Base-by-base conservation (phyloP, 2,797 vertebrate genomes). In the Betta splendens region DNA sequence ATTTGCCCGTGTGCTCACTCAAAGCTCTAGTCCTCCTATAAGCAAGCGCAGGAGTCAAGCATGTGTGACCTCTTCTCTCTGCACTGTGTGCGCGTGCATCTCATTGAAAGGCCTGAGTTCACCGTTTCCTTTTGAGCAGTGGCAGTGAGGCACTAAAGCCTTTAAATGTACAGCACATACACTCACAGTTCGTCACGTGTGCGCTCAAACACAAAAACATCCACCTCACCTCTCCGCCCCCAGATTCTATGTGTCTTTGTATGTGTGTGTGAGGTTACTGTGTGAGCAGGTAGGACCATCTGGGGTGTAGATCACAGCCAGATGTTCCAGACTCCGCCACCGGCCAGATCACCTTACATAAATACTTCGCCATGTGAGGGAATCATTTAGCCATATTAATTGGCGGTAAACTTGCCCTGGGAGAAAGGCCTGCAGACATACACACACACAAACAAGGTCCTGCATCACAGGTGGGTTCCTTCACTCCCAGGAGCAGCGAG, bases 371-470 rank as follows among this genome's bases (percentile, higher is more conserved):
- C 93, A 95, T 93, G 91, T 92, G 92, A 93, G 94, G 93, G 89
- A 94, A 94, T 95, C 93, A 95, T 94, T 95, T 93, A 89, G 89
- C 79, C 91, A 92, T 92, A 94, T 96, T 97, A 93, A 95, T 95
- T 93, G 94, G 94, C 91, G 89, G 94, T 94, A 94, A 95, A 94
- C 93, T 93, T 91, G 92, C 93, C 91, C 92, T 92, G 91, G 89
- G 93, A 94, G 87, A 88, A 84, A 87, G 77, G 73, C 83, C 58
- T 50, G 25, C 57, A 67, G n/a, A 57, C 79, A 72, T 45, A 46
- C 51, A 51, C 66, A 60, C 67, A 65, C 50, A 54, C 52, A 50
- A 47, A 18, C 52, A 60, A 73, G 68, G 62, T 59, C 50, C 72
- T 85, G 89, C 89, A 90, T 89, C 93, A 87, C 94, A 95, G 95